Evolutionary conservation across 2,888 invertebrate genomes (phyloP), one percentile per base, ranked within the genome.

Genomic region (Electrophaes corylata): DNA sequence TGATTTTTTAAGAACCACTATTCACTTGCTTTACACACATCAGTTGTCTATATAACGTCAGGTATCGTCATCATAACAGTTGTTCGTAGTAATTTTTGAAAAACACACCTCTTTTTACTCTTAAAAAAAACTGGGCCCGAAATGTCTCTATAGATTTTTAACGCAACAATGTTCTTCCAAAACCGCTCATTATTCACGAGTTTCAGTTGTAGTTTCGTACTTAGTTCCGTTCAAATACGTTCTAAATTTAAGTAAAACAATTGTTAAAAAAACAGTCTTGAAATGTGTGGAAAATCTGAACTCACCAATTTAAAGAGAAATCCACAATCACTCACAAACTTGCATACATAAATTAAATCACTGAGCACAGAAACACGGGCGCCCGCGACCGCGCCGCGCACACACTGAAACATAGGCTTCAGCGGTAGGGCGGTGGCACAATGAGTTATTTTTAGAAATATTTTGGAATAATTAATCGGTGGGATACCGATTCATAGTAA

Each of bases 321-420:
- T 68, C 61, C 67, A 65, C 62, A 61, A 55, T 45, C 19, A 55
- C 19, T 50, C 54, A 55, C 59, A 46, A 46, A 43, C 31, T 16
- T 43, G 26, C 31, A 55, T 40, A 14, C n/a, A 49, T 62, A 53
- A 52, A 12, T 35, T 5, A 59, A 58, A 48, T 55, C 53, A 56
- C 56, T 39, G 59, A 47, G 59, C 59, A 64, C 65, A 65, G 54
- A 33, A 37, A 66, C 66, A 66, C 73, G 72, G 52, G 67, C 66
- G 69, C 44, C 59, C 49, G 58, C 60, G 58, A 40, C 63, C 60
- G 51, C 59, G 64, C 64, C 55, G 60, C 62, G 65, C 67, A 69
- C 72, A 68, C 62, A 76, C 76, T 76, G 76, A 75, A 72, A 51
- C 19, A 51, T 44, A 65, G 73, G 70, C 71, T 71, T 71, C 71